Evolutionary conservation across 2,888 invertebrate species (phyloP).

Genomic region (Fragum sueziense): DNA sequence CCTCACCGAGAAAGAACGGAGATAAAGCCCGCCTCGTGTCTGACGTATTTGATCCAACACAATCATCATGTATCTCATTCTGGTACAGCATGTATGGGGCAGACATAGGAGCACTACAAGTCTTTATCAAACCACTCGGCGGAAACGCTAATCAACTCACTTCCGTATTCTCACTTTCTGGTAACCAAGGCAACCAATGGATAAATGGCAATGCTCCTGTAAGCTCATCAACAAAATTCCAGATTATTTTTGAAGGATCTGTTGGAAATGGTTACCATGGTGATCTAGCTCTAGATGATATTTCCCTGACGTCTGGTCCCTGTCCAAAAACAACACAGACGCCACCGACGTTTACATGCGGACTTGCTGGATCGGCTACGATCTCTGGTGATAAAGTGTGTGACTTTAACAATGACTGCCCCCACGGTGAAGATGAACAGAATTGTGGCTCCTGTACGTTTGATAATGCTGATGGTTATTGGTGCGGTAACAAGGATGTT

Average conservation of each 20-base stretch:
- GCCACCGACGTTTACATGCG: constrained; percentile 60
- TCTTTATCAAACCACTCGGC: constrained; percentile 56
- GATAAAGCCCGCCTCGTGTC: constrained; percentile 84
- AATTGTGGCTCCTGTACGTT: constrained; percentile 78
- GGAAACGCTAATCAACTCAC: constrained; percentile 26
- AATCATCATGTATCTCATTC: constrained; percentile 67
- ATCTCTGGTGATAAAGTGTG: constrained; percentile 69
- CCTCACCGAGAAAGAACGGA: constrained; percentile 85
- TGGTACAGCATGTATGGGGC: constrained; percentile 76
- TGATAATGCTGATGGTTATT: constrained; percentile 53
- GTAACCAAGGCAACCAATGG: constrained; percentile 72
- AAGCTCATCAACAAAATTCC: constrained; percentile 54
- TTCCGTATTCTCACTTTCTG: constrained; percentile 42
- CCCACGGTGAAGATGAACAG: constrained; percentile 71
- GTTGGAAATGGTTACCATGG: constrained; percentile 67
- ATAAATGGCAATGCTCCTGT: constrained; percentile 64
- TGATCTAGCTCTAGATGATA: constrained; percentile 77
- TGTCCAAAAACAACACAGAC: constrained; percentile 61
- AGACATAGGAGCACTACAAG: constrained; percentile 66
- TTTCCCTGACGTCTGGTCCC: constrained; percentile 61
- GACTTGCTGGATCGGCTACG: constrained; percentile 27
- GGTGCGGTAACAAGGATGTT: constrained; percentile 70
- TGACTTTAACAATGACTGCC: constrained; percentile 73
- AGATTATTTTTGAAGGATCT: constrained; percentile 70
- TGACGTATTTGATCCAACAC: constrained; percentile 42